Conservation (phyloP, 2,888 invertebrate genomes). For the Rhamphomyia laevipes region DNA sequence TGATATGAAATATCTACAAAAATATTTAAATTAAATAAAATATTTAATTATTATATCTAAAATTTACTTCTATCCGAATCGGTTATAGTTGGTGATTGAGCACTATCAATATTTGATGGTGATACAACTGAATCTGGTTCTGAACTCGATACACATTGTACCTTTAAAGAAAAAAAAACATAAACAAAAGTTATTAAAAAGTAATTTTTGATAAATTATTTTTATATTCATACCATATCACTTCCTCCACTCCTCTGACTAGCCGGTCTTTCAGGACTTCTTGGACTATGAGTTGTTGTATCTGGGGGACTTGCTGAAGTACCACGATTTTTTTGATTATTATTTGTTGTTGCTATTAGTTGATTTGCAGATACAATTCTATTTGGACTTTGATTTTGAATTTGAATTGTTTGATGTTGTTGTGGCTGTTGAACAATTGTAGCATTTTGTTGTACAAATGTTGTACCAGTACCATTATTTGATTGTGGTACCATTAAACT, state of each 20-base stretch:
- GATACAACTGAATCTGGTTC: slow-evolving; percentile 59
- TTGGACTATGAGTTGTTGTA: slow-evolving; percentile 74
- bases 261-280: slow-evolving; percentile 43
- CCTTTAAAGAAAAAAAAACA: slow-evolving; percentile 51
- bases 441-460: slow-evolving; percentile 74
- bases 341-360: slow-evolving; percentile 23
- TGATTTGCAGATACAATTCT: slow-evolving; percentile 14
- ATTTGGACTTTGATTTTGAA: slow-evolving; percentile 31
- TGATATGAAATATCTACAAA: slow-evolving; percentile 27
- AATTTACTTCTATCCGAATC: slow-evolving; percentile 32
- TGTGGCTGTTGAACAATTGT: slow-evolving; percentile 67
- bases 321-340: slow-evolving; percentile 20
- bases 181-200: background rate
- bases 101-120: slow-evolving; percentile 32
- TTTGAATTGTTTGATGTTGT: slow-evolving; percentile 39
- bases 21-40: slow-evolving; percentile 8
- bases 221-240: slow-evolving; percentile 31
- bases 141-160: slow-evolving; percentile 78
- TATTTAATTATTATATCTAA: background rate
- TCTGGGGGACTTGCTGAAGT: slow-evolving; percentile 59
- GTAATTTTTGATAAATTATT: background rate
- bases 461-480: slow-evolving; percentile 40
- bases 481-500: slow-evolving; percentile 34
- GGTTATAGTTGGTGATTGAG: slow-evolving; percentile 35
- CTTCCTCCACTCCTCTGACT: slow-evolving; percentile 36